Base-by-base conservation (phyloP, 2,797 vertebrate species). In the Enteromius radiatus region DNA sequence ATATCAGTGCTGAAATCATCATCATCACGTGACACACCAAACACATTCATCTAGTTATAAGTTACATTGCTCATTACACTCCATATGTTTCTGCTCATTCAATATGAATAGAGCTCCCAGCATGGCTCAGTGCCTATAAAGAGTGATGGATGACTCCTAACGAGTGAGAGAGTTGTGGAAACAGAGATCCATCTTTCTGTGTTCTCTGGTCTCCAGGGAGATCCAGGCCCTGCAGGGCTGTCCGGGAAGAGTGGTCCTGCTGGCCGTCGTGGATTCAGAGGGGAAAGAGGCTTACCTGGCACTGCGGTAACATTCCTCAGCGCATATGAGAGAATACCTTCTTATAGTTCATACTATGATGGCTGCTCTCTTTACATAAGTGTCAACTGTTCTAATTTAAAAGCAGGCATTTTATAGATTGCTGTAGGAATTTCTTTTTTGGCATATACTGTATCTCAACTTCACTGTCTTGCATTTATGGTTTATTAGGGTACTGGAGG, bases 211-310 rank as follows among this genome's bases (percentile, higher is more conserved):
- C 89, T 90, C 71, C 88, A 99, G 97, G 97, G 97, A 73, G 96
- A 98, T 77, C 94, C 94, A n/a, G 97, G 97, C 7, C 95, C 96
- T 1, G 14, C 84, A 0, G 97, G 97, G 52, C 84, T 91, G 38
- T 45, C 90, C 0, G 97, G 97, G 4, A 98, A 98, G 91, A 96
- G 90, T 78, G 97, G 97, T 3, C 95, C 97, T 28, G 85, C 92
- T 38, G 97, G 97, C 67, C 89, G 92, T 26, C 93, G 90, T 69
- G 97, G 97, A 79, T 96, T 97, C 84, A 94, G 95, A 1, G 97
- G 97, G 1, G 90, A 92, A 52, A 92, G 96, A 88, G 97, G 97
- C 36, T 89, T 89, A 33, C 90, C 94, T 0, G 97, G 97, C 3
- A 90, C 93, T 84, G 91, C 12, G 78, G 97, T 99, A 92, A 95